These are phyloP conservation scores for Euzetes globulus DNA, from an alignment of 2,888 invertebrate genomes.

Conservation along the genomic window DNA sequence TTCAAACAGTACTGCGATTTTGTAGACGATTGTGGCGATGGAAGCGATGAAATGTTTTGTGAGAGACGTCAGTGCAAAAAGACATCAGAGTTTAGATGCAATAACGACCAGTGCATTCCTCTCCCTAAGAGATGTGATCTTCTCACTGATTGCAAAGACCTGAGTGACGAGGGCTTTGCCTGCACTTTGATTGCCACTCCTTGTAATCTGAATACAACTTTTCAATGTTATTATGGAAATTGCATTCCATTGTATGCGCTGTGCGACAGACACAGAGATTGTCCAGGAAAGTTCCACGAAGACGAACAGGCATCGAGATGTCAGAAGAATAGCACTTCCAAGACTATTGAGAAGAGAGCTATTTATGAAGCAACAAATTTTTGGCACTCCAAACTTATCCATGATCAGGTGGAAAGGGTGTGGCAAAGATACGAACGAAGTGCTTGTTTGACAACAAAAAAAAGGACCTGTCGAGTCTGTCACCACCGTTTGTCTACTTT, in stretches of 20 bases:
- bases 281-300: conserved; percentile 44
- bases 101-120: conserved; percentile 46
- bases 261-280: conserved; percentile 44
- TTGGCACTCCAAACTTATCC: conserved; percentile 14
- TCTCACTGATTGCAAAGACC: conserved; percentile 44
- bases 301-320: conserved; percentile 43
- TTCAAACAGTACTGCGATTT: conserved; percentile 46
- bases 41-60: conserved; percentile 48
- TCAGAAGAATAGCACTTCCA: conserved; percentile 21
- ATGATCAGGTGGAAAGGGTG: conserved; percentile 10
- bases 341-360: neutral
- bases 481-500: conserved; percentile 38
- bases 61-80: conserved; percentile 43
- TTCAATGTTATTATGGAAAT: conserved; percentile 44
- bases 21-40: conserved; percentile 49
- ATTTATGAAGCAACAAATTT: neutral
- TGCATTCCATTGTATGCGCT: conserved; percentile 44
- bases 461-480: conserved; percentile 39
- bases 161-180: conserved; percentile 34
- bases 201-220: conserved; percentile 43
- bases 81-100: conserved; percentile 44
- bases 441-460: conserved; percentile 21
- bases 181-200: conserved; percentile 30
- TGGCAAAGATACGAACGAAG: conserved; percentile 1
- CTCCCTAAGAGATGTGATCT: conserved; percentile 45